A percentile compares a stretch with the other conserved stretches of the same genome.
These are phyloP conservation scores for Drosophila santomea DNA, from an alignment of 1,140 invertebrate genomes.

Conservation along the genomic window DNA sequence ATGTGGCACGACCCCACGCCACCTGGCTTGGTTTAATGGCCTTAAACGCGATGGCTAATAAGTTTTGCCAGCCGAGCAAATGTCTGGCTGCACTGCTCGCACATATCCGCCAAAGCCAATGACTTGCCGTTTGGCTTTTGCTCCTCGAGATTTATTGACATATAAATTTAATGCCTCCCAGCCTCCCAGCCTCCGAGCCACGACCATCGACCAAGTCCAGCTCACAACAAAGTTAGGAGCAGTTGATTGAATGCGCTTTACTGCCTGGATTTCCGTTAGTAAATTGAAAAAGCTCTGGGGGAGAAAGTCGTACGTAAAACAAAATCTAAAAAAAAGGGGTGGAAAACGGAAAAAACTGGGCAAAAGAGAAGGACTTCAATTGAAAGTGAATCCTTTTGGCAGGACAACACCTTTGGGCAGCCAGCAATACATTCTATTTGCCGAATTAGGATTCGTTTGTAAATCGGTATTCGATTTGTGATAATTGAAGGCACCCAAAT, in stretches of 20 bases:
- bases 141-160: constrained; percentile 78
- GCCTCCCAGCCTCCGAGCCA: not conserved
- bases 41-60: constrained; percentile 70
- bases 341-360: not conserved
- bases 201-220: not conserved
- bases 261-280: constrained; percentile 80
- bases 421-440: constrained; percentile 20
- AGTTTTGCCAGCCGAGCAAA: constrained; percentile 43
- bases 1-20: constrained; percentile 37
- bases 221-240: constrained; percentile 68
- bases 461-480: constrained; percentile 31
- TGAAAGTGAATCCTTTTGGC: constrained; percentile 17
- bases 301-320: not conserved
- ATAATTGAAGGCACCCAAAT: constrained; percentile 32
- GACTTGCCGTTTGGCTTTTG: constrained; percentile 76
- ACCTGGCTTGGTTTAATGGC: constrained; percentile 55
- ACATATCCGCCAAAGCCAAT: constrained; percentile 45
- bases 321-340: not conserved
- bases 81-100: constrained; percentile 14
- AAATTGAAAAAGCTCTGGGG: constrained; percentile 61
- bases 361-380: constrained; percentile 16
- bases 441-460: constrained; percentile 17
- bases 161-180: constrained; percentile 75
- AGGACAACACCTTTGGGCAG: constrained; percentile 4
- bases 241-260: constrained; percentile 80